Evolutionary conservation across 92 coral and sea anemone species (phyloP), one percentile per base, ranked within the genome.

Genomic region (Zoanthus gigantus): DNA sequence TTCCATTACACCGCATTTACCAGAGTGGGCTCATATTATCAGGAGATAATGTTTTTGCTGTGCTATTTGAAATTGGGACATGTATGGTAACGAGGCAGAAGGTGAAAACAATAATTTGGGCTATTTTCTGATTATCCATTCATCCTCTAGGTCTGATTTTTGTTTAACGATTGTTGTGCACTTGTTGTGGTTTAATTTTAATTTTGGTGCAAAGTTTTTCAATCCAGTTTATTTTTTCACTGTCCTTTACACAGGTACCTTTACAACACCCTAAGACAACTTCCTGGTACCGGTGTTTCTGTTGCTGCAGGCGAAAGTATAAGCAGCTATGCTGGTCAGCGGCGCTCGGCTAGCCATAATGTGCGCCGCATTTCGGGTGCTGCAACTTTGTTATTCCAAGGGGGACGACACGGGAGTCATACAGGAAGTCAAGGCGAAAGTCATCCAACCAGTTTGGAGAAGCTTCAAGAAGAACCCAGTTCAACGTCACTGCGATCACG

Each of bases 321-420:
- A 18, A 58, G 72, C 4, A 58, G 72, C 48, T 34, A n/a, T 18
- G 88, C 78, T 15, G 79, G 73, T 3, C 79, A 34, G 47, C 83
- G 89, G 7, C 89, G 89, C 46, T 85, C 91, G n/a, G 69, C 86
- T 13, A 28, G 94, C 37, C 95, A 94, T 53, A 92, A 77, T 30
- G 90, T 94, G 23, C 88, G 94, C 4, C 95, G 98, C 12, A 84
- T 90, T 58, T 76, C 98, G 6, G 95, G 94, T 12, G 86, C 98
- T 17, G 95, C 98, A 23, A 87, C 66, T 72, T 77, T 92, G 44
- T 58, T 94, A 65, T 34, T 37, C 71, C 82, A 91, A 16, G 34
- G 61, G 44, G 75, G 60, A 13, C 32, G 16, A 6, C 78, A 14
- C n/a, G 17, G 47, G 63, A 68, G 45, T 71, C 86, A 48, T 9